Base-by-base conservation (phyloP, 2,888 invertebrate genomes). In the Papilio protenor region DNA sequence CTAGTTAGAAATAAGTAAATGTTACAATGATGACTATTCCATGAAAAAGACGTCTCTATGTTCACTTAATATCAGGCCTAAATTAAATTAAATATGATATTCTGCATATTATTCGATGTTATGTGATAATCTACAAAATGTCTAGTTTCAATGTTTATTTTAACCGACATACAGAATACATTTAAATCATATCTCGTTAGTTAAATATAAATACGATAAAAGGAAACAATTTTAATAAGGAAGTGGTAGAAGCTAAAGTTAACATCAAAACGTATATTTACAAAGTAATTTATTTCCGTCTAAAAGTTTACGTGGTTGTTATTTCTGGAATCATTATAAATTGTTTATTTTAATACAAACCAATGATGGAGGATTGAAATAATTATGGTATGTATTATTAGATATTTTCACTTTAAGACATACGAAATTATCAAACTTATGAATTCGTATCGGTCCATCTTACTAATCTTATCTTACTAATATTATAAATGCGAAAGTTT, bases 181-280 rank as follows among this genome's bases (percentile, higher is more conserved):
- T 66, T 66, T 64, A 64, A 16, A 33, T 61, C 40, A 11, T 71
- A 18, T 52, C 33, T 27, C 49, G 27, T 52, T 16, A 52, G 18
- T 27, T 55, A 72, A 71, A 55, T 27, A 5, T 55, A 55, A 72
- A 72, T 72, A 52, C 27, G 49, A 33, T 55, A 52, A 72, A 72
- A 72, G 71, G 71, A 72, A 72, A 33, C 49, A 49, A 12, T 23
- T 71, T 71, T 71, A 52, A 71, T 71, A 71, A 71, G 71, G 49
- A 71, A 71, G 71, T 23, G 12, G 47, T 71, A 71, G 49, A 71
- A 52, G 27, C 49, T 23, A 49, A 47, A 70, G 47, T 57, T 33
- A 40, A 73, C 57, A 73, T 73, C 57, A 73, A 57, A 73, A 40
- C 40, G 59, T 57, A 8, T 73, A 23, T 73, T 73, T 73, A 73